Evolutionary conservation across 2,888 invertebrate genomes (phyloP).

Genomic region (Polydrusus tereticollis): DNA sequence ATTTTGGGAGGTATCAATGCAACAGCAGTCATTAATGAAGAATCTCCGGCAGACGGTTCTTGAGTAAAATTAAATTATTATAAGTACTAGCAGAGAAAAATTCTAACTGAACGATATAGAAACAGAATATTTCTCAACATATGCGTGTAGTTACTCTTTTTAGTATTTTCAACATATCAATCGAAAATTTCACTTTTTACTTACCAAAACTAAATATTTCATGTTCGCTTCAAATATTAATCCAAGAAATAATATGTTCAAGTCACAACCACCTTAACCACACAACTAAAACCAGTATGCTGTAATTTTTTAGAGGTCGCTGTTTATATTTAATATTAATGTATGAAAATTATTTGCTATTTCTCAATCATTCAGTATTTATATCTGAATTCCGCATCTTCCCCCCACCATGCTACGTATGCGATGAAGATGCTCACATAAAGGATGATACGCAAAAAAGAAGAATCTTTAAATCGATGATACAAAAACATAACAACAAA

Average conservation of each 20-base stretch:
- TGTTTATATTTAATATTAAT: slow-evolving; percentile 16
- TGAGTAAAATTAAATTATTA: too few relatives aligned
- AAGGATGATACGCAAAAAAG: slow-evolving; percentile 13
- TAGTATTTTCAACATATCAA: neutral
- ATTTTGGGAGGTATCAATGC: too few relatives aligned
- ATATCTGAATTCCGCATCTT: slow-evolving; percentile 35
- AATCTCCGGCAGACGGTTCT: too few relatives aligned
- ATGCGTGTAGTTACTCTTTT: too few relatives aligned
- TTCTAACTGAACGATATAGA: too few relatives aligned
- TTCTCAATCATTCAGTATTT: slow-evolving; percentile 28
- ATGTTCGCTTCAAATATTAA: neutral
- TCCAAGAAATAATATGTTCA: neutral
- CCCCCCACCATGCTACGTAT: slow-evolving; percentile 8
- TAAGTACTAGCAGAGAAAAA: too few relatives aligned
- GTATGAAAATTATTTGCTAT: slow-evolving; percentile 24
- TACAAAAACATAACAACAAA: too few relatives aligned
- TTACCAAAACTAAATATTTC: slow-evolving; percentile 19
- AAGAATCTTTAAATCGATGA: neutral
- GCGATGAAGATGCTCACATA: slow-evolving; percentile 26
- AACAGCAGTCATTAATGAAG: too few relatives aligned
- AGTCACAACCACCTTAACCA: slow-evolving; percentile 11
- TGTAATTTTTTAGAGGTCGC: slow-evolving; percentile 9
- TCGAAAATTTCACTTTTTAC: neutral
- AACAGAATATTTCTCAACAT: too few relatives aligned
- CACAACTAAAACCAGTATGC: slow-evolving; percentile 7